Evolutionary conservation across 2,888 invertebrate genomes (phyloP), one percentile per base, ranked within the genome.

Genomic region (Mechanitis messenoides): DNA sequence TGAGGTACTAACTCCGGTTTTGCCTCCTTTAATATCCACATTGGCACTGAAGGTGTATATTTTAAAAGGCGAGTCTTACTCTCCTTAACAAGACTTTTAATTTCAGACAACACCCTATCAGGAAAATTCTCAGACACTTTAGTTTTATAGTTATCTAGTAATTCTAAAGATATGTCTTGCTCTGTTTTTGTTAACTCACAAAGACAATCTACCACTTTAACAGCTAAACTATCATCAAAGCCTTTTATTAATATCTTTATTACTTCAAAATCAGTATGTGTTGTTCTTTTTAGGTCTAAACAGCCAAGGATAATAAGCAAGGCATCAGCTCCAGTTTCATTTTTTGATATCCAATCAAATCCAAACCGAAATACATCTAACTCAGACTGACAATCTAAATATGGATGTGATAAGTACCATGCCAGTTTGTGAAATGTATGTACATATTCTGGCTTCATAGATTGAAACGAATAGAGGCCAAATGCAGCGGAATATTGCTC

Each of bases 341-440:
- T 71, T 4, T 68, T 69, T 31, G 69, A 59, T 12, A 85, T 71
- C 89, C 89, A 90, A 35, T 81, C 57, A n/a, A 78, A 65, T 12
- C 89, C 89, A 77, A 89, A 88, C 68, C 79, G 76, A 59, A 87
- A 89, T 0, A 86, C 83, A 56, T 80, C 72, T 55, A 82, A 65
- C 71, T 90, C 90, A 68, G 66, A 77, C 2, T 73, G 69, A 1
- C 74, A 64, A 64, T 84, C 74, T 63, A 89, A 74, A 67, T 82
- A 80, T 55, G 86, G 81, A 64, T 89, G 86, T 31, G 88, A 87
- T 11, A 90, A 73, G 62, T 88, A 89, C 88, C 89, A 90, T 47
- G 77, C 80, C 0, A 90, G 70, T 66, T 74, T 82, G 3, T 78
- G 68, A 42, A 89, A 72, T 47, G 80, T 71, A 33, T 79, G 76